Percentiles rank a stretch among this genome's conserved stretches.
These are phyloP conservation scores for Lycophotia porphyrea DNA, from an alignment of 2,888 invertebrate genomes.

Conservation along the genomic window DNA sequence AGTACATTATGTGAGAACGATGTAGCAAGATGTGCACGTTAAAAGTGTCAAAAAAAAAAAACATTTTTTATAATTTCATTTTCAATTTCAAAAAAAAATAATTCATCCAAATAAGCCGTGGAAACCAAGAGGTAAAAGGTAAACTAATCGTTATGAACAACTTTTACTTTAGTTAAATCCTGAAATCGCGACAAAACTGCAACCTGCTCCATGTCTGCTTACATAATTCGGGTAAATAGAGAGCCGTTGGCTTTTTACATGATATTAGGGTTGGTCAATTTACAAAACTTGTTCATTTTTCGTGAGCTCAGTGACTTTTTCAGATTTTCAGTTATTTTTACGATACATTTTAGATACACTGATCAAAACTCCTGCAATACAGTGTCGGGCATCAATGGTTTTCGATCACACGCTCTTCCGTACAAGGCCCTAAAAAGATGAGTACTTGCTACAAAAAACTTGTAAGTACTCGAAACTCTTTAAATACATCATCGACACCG, in stretches of 20 bases:
- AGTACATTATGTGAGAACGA: too few species aligned
- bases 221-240: neutral
- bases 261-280: neutral
- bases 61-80: too few species aligned
- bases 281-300: neutral
- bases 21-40: too few species aligned
- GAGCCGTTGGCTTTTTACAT: neutral
- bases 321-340: neutral
- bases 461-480: slow-evolving; percentile 17
- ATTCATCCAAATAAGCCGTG: too few species aligned
- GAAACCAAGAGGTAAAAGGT: too few species aligned
- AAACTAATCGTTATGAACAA: neutral
- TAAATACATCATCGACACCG: slow-evolving; percentile 25
- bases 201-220: neutral
- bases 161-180: neutral
- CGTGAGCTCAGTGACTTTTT: neutral
- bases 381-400: slow-evolving; percentile 13
- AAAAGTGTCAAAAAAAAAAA: too few species aligned
- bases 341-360: neutral
- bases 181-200: neutral
- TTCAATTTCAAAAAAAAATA: too few species aligned
- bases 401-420: slow-evolving; percentile 7
- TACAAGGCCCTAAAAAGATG: slow-evolving; percentile 32
- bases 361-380: neutral
- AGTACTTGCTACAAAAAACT: slow-evolving; percentile 25